Evolutionary conservation across 2,888 invertebrate genomes (phyloP).

Genomic region (Arge pagana): DNA sequence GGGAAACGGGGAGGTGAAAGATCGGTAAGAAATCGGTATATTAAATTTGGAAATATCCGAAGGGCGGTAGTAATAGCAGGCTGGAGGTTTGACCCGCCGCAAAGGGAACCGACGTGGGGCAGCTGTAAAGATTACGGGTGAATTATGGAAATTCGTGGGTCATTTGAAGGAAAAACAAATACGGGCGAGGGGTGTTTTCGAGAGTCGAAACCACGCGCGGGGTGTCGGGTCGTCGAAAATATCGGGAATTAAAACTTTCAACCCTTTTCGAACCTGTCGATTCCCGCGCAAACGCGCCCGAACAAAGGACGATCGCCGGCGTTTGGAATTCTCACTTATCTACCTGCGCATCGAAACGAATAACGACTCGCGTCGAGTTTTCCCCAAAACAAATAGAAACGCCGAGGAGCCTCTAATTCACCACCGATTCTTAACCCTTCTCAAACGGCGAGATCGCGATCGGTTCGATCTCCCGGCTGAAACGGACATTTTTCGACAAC

Average conservation of each 20-base stretch:
- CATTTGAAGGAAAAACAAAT: conserved; percentile 23
- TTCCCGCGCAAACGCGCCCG: background rate
- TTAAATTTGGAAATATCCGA: conserved; percentile 16
- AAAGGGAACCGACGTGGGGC: conserved; percentile 18
- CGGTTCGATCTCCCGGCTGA: too few species aligned
- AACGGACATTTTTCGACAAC: too few species aligned
- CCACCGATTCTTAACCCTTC: too few species aligned
- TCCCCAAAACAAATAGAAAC: conserved; percentile 16
- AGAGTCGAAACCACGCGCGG: conserved; percentile 14
- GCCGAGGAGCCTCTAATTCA: conserved; percentile 2
- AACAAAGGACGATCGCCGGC: background rate
- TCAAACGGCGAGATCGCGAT: too few species aligned
- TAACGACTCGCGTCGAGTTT: conserved; percentile 8
- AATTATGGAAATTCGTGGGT: conserved; percentile 22
- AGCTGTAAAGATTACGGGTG: conserved; percentile 21
- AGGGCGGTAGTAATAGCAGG: conserved; percentile 1
- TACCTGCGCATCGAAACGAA: background rate
- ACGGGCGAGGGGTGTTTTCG: conserved; percentile 5
- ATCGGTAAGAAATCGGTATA: background rate
- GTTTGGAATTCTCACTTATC: conserved; percentile 7
- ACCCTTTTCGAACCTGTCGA: conserved; percentile 14
- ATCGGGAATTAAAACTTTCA: conserved; percentile 21
- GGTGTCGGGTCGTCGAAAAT: conserved; percentile 15
- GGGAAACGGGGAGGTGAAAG: background rate
- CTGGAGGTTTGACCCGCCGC: conserved; percentile 7